Evolutionary conservation across 1,140 invertebrate genomes (phyloP).

Genomic region (Leptestheria dahalacensis): DNA sequence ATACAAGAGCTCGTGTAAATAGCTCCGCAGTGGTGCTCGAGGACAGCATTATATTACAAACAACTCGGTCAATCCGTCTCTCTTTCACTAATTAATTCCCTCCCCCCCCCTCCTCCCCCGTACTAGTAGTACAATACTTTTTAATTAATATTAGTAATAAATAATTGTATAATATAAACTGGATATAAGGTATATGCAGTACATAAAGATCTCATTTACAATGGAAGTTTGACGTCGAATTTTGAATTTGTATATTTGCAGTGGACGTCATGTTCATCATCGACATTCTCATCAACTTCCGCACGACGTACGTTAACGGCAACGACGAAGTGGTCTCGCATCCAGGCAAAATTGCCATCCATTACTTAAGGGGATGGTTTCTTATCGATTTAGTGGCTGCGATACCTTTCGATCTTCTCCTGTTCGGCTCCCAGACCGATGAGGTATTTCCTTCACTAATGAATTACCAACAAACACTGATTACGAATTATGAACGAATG

Average conservation of each 20-base stretch:
- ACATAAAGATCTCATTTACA: neutral
- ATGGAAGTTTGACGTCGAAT: neutral
- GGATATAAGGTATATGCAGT: too few species aligned
- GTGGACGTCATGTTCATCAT: constrained; percentile 98
- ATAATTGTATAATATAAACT: too few species aligned
- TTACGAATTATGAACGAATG: too few species aligned
- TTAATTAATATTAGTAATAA: too few species aligned
- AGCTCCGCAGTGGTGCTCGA: too few species aligned
- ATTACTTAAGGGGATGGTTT: constrained; percentile 98
- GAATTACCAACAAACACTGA: too few species aligned
- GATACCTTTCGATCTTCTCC: constrained; percentile 92
- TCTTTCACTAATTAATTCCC: too few species aligned
- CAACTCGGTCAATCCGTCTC: too few species aligned
- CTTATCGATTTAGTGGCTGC: constrained; percentile 95
- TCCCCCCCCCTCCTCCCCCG: too few species aligned
- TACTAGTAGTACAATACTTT: too few species aligned
- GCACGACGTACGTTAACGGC: constrained; percentile 95
- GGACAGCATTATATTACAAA: too few species aligned
- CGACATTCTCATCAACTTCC: constrained; percentile 97
- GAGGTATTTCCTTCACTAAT: constrained; percentile 47
- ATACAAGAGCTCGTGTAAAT: too few species aligned
- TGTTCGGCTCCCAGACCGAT: constrained; percentile 89
- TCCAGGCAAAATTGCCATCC: constrained; percentile 81
- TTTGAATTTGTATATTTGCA: constrained; percentile 36
- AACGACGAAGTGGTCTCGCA: constrained; percentile 97